phyloP scores from a whole-genome alignment of 2,888 invertebrate genomes.

The Tetramorium bicarinatum region DNA sequence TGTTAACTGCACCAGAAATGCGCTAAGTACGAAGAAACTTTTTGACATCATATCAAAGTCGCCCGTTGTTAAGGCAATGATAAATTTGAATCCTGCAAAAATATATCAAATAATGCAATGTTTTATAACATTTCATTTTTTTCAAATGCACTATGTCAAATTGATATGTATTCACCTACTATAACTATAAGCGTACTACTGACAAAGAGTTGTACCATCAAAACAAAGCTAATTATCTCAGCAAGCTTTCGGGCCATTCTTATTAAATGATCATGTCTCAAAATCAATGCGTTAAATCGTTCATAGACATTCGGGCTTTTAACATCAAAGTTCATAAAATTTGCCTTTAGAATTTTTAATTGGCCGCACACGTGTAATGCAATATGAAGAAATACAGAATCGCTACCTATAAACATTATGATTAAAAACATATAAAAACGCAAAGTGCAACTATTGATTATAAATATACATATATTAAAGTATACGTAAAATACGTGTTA shows the following conservation, averaged over 20 bases:
- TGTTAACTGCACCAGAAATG: slow-evolving; percentile 26
- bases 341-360: slow-evolving; percentile 36
- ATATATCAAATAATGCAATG: background rate
- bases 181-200: slow-evolving; percentile 37
- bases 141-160: background rate
- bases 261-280: slow-evolving; percentile 32
- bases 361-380: slow-evolving; percentile 49
- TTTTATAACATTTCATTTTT: background rate
- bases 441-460: background rate
- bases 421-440: background rate
- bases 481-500: background rate
- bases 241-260: slow-evolving; percentile 33
- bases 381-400: slow-evolving; percentile 43
- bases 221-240: slow-evolving; percentile 39
- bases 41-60: slow-evolving; percentile 39
- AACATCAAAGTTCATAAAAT: slow-evolving; percentile 28
- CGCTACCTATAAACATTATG: slow-evolving; percentile 44
- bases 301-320: slow-evolving; percentile 13
- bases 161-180: slow-evolving; percentile 27
- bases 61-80: slow-evolving; percentile 29
- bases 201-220: slow-evolving; percentile 31
- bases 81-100: slow-evolving; percentile 39
- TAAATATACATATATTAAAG: background rate
- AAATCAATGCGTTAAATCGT: slow-evolving; percentile 14
- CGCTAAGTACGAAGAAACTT: slow-evolving; percentile 37